Base-by-base conservation (phyloP, 1,140 invertebrate species). In the Drosophila pruinosa region DNA sequence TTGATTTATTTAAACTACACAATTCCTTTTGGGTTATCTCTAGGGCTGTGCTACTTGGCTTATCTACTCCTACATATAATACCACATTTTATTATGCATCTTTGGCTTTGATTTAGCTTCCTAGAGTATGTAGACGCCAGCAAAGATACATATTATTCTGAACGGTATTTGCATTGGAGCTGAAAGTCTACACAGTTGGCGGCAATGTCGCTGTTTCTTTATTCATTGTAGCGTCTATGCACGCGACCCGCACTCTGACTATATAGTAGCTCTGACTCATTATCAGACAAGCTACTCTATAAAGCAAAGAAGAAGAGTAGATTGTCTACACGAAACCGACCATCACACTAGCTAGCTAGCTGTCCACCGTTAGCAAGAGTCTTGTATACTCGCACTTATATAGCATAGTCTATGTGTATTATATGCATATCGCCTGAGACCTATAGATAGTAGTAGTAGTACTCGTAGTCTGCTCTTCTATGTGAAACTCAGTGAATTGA, bases 281-380 rank as follows among this genome's bases (percentile, higher is more conserved):
- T 39, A 45, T 47, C 65, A 38, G 17, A 21, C 17, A n/a, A 38
- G n/a, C 8, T 36, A 36, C 7, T 50, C 28, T 53, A 4, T 12
- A 22, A 7, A 22, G 19, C 21, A 39, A 21, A 41, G 10, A 22
- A 36, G 15, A 45, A 31, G 22, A 58, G 12, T 43, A 77, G 81
- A 85, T 88, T 77, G 69, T 57, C 69, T 56, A 70, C 81, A 78
- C 78, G 81, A 88, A 88, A 65, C 58, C 26, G 59, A 38, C 41
- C 56, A 71, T 56, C 65, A 69, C 50, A 58, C 34, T 62, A 72
- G 64, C 41, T 38, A 39, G 72, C 36, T 14, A 21, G 12, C 38
- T 72, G 72, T 75, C 57, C 81, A 82, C 75, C 79, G 72, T 82
- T 82, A 82, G 26, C 43, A 47, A 47, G 39, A 31, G 5, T 34